phyloP scores from a whole-genome alignment of 2,113 vertebrate species.

The Melanerpes formicivorus region DNA sequence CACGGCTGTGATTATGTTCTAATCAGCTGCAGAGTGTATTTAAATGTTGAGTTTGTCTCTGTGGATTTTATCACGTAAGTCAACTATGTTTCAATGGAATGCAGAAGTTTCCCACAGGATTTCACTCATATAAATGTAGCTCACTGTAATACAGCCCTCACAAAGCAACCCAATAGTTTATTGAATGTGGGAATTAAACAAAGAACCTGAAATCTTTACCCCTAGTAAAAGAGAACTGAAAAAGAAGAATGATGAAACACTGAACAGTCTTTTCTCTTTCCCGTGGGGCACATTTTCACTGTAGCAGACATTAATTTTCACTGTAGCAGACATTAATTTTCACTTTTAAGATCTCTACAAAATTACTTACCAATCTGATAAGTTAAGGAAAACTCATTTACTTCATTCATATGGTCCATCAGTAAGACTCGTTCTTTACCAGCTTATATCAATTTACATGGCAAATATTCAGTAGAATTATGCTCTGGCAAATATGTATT shows the following conservation, averaged over 20 bases:
- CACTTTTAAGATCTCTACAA: neutral
- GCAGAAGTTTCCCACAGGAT: neutral
- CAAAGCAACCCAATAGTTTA: neutral
- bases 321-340: conserved; percentile 13
- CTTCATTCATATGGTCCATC: neutral
- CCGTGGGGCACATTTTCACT: neutral
- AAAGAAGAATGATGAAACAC: neutral
- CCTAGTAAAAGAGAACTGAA: neutral
- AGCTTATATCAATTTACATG: conserved; percentile 10
- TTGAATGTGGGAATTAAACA: neutral
- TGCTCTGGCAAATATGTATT: neutral
- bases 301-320: conserved; percentile 12
- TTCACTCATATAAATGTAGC: neutral
- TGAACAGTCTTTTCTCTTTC: neutral
- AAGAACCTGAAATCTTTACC: neutral
- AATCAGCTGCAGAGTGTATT: neutral
- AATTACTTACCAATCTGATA: neutral
- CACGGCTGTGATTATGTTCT: neutral
- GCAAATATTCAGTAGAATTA: conserved; percentile 51
- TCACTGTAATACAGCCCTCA: neutral
- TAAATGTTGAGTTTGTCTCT: neutral
- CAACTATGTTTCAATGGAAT: neutral
- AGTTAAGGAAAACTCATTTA: conserved; percentile 11
- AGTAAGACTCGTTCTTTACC: neutral
- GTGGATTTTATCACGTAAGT: neutral